A percentile compares a stretch with the other conserved stretches of the same genome.
Conservation (phyloP, 2,113 vertebrate genomes). For the Zapornia atra region DNA sequence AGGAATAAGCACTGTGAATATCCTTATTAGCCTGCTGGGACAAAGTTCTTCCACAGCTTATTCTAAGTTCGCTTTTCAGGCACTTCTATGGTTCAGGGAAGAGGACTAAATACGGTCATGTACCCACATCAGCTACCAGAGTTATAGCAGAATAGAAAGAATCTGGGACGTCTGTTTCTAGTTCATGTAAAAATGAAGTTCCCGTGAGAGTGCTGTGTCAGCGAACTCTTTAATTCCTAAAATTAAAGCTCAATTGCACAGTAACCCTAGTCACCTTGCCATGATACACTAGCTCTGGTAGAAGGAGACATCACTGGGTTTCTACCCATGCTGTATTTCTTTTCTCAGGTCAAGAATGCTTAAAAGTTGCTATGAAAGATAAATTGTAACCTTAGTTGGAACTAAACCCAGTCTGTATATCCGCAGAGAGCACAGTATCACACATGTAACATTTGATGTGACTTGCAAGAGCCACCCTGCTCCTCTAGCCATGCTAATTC, state of each 20-base stretch:
- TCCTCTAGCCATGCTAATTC: neutral
- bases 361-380: neutral
- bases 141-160: neutral
- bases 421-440: neutral
- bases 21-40: neutral
- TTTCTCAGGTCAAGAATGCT: neutral
- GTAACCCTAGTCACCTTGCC: conserved; percentile 21
- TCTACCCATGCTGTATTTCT: neutral
- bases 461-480: neutral
- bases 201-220: neutral
- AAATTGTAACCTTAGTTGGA: neutral
- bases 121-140: neutral
- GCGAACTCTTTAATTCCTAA: neutral
- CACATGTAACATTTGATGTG: rapidly evolving
- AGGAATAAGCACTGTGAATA: neutral
- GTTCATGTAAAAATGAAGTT: conserved; percentile 45
- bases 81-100: neutral
- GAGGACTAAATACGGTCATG: neutral
- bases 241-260: neutral
- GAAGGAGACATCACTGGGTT: neutral
- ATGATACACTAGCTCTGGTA: neutral
- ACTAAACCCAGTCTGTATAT: neutral
- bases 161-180: conserved; percentile 20
- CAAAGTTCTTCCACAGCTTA: neutral
- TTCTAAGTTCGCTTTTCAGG: neutral